Evolutionary conservation across 2,888 invertebrate genomes (phyloP).

Genomic region (Brachylomia viminalis): DNA sequence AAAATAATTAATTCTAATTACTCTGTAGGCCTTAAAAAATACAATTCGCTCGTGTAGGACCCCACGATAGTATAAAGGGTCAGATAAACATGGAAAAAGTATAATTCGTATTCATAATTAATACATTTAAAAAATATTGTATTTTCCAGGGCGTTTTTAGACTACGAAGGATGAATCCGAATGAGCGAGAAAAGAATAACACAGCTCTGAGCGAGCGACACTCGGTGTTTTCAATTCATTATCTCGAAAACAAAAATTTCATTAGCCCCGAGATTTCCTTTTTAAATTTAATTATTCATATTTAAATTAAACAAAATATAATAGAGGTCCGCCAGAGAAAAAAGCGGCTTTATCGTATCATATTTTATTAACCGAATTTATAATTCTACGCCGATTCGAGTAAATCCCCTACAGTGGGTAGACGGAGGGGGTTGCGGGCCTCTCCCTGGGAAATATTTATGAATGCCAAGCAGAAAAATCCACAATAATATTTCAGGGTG

Average conservation of each 20-base stretch:
- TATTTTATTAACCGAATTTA: slow-evolving; percentile 91
- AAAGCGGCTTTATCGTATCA: slow-evolving; percentile 89
- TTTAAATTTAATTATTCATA: slow-evolving; percentile 91
- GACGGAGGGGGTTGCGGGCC: slow-evolving; percentile 63
- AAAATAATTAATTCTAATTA: slow-evolving; percentile 75
- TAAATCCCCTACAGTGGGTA: slow-evolving; percentile 79
- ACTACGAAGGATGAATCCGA: slow-evolving; percentile 86
- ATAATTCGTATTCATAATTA: slow-evolving; percentile 85
- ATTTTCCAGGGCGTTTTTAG: slow-evolving; percentile 78
- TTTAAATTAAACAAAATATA: slow-evolving; percentile 91
- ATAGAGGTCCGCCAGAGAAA: slow-evolving; percentile 86
- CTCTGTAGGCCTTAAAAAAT: slow-evolving; percentile 74
- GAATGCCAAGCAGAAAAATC: slow-evolving; percentile 90
- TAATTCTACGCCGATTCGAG: slow-evolving; percentile 89
- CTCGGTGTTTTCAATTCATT: slow-evolving; percentile 90
- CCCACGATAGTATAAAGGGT: slow-evolving; percentile 78
- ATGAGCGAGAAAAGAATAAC: slow-evolving; percentile 89
- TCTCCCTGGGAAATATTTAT: slow-evolving; percentile 88
- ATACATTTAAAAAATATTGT: slow-evolving; percentile 82
- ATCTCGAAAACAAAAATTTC: slow-evolving; percentile 91
- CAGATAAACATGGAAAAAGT: slow-evolving; percentile 83
- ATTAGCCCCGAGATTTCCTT: slow-evolving; percentile 90
- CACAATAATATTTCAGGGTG: slow-evolving; percentile 90
- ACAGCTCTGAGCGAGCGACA: slow-evolving; percentile 79
- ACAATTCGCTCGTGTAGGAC: slow-evolving; percentile 70